Base-by-base conservation (phyloP, 2,113 vertebrate genomes). In the Heloderma charlesbogerti region DNA sequence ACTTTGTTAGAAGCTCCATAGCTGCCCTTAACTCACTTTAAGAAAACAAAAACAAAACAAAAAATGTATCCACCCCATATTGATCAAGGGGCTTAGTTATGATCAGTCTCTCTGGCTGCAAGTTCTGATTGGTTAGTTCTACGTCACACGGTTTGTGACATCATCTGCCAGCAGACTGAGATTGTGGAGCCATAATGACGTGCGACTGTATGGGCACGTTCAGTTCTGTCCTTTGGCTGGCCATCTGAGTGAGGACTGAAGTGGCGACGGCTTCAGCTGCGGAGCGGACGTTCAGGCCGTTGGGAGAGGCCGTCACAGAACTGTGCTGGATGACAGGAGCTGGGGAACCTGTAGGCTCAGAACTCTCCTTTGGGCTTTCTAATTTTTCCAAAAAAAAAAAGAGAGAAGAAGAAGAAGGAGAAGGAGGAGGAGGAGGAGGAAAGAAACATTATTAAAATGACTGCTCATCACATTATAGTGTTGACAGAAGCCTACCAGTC, bases 151-250 rank as follows among this genome's bases (percentile, higher is more conserved):
- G 40, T 60, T 83, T 2, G 89, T 34, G 93, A 57, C 98, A 99
- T 99, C 99, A 99, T 99, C 99, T 99, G 97, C 98, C 98, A 4
- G 98, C 98, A 94, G 98, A 98, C 93, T 99, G 99, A 40, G 99
- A 98, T 97, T 99, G 99, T 98, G 99, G 98, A 80, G 98, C 98
- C 97, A 98, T 98, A 95, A 98, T 98, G 96, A 98, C 97, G 89
- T 96, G 98, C 0, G 97, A 92, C 79, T 97, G 97, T 4, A 96
- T 88, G 0, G 97, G 95, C 98, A 98, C 95, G 96, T 97, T 97
- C 95, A 97, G 96, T 96, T 98, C 98, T 95, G 97, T 98, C 97
- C 98, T 98, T 97, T 99, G 99, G 89, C 96, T 98, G 86, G 99
- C 99, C 99, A 99, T 98, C 93, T 99, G 99, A 0, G 98, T 98